phyloP scores from a whole-genome alignment of 2,888 invertebrate species.

The Chloroclysta siterata region DNA sequence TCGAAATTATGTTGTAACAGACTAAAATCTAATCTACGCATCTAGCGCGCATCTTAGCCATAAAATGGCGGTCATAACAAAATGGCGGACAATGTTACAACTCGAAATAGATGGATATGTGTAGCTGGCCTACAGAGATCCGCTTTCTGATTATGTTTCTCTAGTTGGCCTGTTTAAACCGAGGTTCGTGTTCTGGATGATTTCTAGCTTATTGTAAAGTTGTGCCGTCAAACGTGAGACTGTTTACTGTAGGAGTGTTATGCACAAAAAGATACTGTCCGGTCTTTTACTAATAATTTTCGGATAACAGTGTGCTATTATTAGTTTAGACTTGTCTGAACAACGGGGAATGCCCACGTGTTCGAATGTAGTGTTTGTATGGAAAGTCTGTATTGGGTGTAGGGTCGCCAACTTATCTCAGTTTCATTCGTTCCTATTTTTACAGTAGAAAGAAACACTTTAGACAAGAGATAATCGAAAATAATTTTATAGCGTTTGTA shows the following conservation, averaged over 20 bases:
- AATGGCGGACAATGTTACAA: conserved; percentile 36
- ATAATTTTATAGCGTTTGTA: no score
- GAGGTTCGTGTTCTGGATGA: conserved; percentile 34
- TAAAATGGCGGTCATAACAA: conserved; percentile 36
- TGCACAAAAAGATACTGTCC: conserved; percentile 56
- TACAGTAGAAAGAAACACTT: background rate
- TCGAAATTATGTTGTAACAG: conserved; percentile 24
- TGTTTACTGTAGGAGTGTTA: conserved; percentile 62
- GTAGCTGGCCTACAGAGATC: conserved; percentile 61
- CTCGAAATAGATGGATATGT: conserved; percentile 32
- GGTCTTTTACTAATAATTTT: conserved; percentile 27
- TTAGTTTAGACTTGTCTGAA: conserved; percentile 16
- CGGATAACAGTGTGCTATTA: conserved; percentile 25
- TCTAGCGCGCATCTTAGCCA: conserved; percentile 25
- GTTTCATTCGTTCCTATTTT: background rate
- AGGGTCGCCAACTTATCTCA: background rate
- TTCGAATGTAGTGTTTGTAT: conserved; percentile 5
- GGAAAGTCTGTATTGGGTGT: background rate
- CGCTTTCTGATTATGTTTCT: conserved; percentile 41
- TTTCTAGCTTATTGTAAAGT: conserved; percentile 49
- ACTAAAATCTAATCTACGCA: conserved; percentile 21
- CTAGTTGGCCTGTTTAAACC: conserved; percentile 27
- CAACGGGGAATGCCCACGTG: background rate
- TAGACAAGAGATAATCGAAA: no score
- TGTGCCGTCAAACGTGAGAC: conserved; percentile 60